A percentile compares a stretch with the other conserved stretches of the same genome.
Evolutionary conservation across 2,888 invertebrate species (phyloP).

Genomic region (Steinernema carpocapsae): DNA sequence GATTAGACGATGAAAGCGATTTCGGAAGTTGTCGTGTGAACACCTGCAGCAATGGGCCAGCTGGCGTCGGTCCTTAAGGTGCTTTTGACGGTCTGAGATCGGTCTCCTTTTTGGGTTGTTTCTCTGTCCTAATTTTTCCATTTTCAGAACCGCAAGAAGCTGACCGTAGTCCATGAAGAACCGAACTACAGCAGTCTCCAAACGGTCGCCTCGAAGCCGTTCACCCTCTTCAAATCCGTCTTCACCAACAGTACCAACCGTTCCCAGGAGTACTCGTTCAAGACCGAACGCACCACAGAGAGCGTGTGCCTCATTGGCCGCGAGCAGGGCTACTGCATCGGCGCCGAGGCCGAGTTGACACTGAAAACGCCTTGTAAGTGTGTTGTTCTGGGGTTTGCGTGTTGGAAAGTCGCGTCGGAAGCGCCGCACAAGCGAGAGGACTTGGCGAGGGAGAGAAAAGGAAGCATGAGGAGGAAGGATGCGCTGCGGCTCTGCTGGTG

Average conservation of each 20-base stretch:
- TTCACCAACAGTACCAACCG: conserved; percentile 68
- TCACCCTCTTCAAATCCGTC: conserved; percentile 68
- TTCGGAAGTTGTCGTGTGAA: too few relatives aligned
- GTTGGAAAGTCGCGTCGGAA: neutral
- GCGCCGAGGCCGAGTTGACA: conserved; percentile 71
- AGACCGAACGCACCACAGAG: conserved; percentile 68
- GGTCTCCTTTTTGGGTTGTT: too few relatives aligned
- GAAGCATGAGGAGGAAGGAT: neutral
- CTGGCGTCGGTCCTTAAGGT: too few relatives aligned
- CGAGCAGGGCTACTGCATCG: conserved; percentile 69
- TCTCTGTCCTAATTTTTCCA: conserved; percentile 31
- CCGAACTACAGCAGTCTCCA: conserved; percentile 65
- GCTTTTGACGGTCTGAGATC: too few relatives aligned
- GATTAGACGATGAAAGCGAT: too few relatives aligned
- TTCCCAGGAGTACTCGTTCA: conserved; percentile 68
- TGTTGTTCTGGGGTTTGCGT: too few relatives aligned
- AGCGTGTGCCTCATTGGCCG: conserved; percentile 62
- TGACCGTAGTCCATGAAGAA: conserved; percentile 63
- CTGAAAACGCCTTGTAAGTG: conserved; percentile 71
- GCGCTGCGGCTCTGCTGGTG: neutral
- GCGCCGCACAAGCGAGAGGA: neutral
- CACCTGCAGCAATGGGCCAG: too few relatives aligned
- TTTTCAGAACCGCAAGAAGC: conserved; percentile 64
- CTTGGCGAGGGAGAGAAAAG: neutral
- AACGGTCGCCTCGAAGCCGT: conserved; percentile 66